phyloP scores from a whole-genome alignment of 2,113 vertebrate species.

The Willisornis vidua region DNA sequence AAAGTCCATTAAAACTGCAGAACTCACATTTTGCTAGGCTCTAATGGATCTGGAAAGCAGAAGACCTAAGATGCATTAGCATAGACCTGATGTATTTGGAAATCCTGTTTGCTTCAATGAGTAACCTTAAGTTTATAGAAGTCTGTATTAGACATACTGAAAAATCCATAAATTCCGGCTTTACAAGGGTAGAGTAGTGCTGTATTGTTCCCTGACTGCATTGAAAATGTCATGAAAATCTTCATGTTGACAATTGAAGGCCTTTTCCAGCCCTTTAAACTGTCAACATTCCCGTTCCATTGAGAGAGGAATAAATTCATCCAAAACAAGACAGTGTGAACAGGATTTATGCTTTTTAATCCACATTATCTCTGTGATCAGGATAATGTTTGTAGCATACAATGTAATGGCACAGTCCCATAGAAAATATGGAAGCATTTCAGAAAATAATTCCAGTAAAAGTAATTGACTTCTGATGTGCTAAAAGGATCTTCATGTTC shows the following conservation, averaged over 20 bases:
- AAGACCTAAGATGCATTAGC: not conserved
- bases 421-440: slow-evolving; percentile 29
- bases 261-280: not conserved
- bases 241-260: not conserved
- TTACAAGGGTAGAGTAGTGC: not conserved
- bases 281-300: not conserved
- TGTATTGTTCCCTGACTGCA: not conserved
- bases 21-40: not conserved
- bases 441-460: slow-evolving; percentile 39
- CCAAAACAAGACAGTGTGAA: not conserved
- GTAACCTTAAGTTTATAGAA: not conserved
- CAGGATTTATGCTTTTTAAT: slow-evolving; percentile 16
- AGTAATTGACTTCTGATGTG: slow-evolving; percentile 43
- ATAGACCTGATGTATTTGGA: not conserved
- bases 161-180: not conserved
- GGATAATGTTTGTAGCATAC: not conserved
- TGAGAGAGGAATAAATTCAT: not conserved
- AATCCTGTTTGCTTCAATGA: not conserved
- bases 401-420: not conserved
- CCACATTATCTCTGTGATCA: not conserved
- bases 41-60: slow-evolving; percentile 15
- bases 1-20: slow-evolving; percentile 33
- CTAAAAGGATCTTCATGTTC: slow-evolving; percentile 18
- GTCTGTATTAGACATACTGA: not conserved
- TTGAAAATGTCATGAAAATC: slow-evolving; percentile 20